Conservation (phyloP, 2,113 vertebrate species). For the Anoplopoma fimbria region DNA sequence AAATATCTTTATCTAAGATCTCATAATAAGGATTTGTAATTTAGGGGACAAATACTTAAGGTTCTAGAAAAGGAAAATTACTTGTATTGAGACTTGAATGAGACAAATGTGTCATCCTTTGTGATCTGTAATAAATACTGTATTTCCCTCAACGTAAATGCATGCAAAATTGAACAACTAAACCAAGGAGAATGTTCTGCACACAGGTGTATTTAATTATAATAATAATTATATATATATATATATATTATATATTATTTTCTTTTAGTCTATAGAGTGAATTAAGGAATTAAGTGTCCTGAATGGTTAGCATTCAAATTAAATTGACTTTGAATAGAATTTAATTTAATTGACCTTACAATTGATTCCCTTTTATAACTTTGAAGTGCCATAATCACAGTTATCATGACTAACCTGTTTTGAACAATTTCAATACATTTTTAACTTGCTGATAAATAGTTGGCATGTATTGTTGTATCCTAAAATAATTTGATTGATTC, state of each 20-base stretch:
- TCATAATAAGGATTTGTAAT: neutral
- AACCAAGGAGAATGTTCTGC: neutral
- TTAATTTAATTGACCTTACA: neutral
- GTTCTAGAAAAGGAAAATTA: neutral
- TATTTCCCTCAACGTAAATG: neutral
- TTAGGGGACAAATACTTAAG: neutral
- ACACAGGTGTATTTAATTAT: no score
- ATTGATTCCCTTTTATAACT: neutral
- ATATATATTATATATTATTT: no score
- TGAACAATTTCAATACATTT: neutral
- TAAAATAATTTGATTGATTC: conserved; percentile 4
- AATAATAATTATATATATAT: no score
- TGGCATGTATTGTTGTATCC: neutral
- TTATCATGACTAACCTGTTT: neutral
- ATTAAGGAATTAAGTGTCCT: neutral
- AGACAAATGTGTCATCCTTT: neutral
- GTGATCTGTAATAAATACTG: neutral
- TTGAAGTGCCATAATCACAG: neutral
- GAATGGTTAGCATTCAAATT: neutral
- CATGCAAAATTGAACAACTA: neutral
- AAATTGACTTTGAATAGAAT: neutral
- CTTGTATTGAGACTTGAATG: neutral
- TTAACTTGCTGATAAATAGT: neutral
- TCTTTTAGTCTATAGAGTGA: no score
- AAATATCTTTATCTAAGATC: neutral